These are phyloP conservation scores for Plagodis dolabraria DNA, from an alignment of 2,888 invertebrate genomes.

Conservation along the genomic window DNA sequence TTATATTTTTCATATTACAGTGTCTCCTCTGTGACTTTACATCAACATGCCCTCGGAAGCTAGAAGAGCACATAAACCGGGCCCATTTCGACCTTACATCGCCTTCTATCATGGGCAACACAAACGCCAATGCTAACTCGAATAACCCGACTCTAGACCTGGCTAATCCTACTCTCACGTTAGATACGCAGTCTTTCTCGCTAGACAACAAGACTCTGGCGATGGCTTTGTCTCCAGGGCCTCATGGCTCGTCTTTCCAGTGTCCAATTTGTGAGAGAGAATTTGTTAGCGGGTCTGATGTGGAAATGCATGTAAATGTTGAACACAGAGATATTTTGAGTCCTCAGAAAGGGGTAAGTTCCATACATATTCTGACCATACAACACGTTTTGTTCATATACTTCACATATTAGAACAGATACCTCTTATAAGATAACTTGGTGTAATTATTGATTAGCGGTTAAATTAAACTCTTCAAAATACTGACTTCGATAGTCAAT, in stretches of 20 bases:
- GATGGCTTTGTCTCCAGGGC: conserved; percentile 78
- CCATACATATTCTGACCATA: neutral
- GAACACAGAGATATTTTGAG: conserved; percentile 93
- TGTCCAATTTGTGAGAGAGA: conserved; percentile 92
- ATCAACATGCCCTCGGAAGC: conserved; percentile 88
- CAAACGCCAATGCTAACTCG: conserved; percentile 66
- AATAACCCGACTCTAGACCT: conserved; percentile 64
- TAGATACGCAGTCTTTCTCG: conserved; percentile 57
- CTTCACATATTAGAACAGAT: too few relatives aligned
- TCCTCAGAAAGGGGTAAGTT: conserved; percentile 82
- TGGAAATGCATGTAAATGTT: conserved; percentile 94
- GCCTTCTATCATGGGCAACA: conserved; percentile 83
- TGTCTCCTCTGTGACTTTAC: conserved; percentile 92
- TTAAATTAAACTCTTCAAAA: too few relatives aligned
- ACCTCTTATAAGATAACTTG: too few relatives aligned
- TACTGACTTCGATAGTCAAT: too few relatives aligned
- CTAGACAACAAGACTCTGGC: conserved; percentile 54
- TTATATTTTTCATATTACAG: conserved; percentile 57
- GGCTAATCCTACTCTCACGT: conserved; percentile 63
- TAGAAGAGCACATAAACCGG: conserved; percentile 93
- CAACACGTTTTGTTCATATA: too few relatives aligned
- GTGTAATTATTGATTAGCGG: too few relatives aligned
- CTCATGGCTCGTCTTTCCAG: conserved; percentile 84
- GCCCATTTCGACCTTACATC: conserved; percentile 93
- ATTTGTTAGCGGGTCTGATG: conserved; percentile 90